Percentiles rank a stretch among this genome's conserved stretches.
Evolutionary conservation across 2,113 vertebrate genomes (phyloP).

Genomic region (Tupaia tana): DNA sequence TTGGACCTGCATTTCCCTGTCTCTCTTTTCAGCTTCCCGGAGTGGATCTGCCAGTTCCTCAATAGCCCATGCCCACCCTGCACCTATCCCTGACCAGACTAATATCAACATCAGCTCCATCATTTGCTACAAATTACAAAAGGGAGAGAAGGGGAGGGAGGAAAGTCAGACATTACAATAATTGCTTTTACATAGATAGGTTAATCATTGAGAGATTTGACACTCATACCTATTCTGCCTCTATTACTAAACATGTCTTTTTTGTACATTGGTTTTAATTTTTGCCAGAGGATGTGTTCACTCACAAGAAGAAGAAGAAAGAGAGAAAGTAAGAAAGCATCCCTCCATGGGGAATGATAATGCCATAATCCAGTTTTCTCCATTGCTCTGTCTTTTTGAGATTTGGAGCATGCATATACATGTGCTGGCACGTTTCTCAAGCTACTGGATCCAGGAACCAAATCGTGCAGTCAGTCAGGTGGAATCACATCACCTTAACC

Average conservation of each 20-base stretch:
- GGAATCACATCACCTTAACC: too few relatives aligned
- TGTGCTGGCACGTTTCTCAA: too few relatives aligned
- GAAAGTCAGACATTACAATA: not conserved
- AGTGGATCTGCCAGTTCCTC: not conserved
- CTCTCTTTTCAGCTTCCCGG: not conserved
- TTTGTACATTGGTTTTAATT: too few relatives aligned
- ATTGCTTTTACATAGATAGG: not conserved
- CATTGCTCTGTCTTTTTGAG: too few relatives aligned
- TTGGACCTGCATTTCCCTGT: not conserved
- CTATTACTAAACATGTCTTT: not conserved
- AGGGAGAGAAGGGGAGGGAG: not conserved
- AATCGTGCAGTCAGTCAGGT: too few relatives aligned
- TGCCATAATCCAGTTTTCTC: too few relatives aligned
- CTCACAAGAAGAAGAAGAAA: too few relatives aligned
- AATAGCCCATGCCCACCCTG: not conserved
- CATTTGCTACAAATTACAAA: not conserved
- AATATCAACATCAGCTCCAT: not conserved
- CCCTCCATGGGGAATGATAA: too few relatives aligned
- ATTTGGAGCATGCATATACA: too few relatives aligned
- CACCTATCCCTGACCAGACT: not conserved
- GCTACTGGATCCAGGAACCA: too few relatives aligned
- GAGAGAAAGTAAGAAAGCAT: too few relatives aligned
- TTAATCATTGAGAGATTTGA: not conserved
- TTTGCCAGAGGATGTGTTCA: too few relatives aligned
- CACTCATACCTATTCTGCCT: not conserved